Percentiles rank a stretch among this genome's conserved stretches.
These are phyloP conservation scores for Drosophila mimica DNA, from an alignment of 2,888 invertebrate genomes.

Conservation along the genomic window DNA sequence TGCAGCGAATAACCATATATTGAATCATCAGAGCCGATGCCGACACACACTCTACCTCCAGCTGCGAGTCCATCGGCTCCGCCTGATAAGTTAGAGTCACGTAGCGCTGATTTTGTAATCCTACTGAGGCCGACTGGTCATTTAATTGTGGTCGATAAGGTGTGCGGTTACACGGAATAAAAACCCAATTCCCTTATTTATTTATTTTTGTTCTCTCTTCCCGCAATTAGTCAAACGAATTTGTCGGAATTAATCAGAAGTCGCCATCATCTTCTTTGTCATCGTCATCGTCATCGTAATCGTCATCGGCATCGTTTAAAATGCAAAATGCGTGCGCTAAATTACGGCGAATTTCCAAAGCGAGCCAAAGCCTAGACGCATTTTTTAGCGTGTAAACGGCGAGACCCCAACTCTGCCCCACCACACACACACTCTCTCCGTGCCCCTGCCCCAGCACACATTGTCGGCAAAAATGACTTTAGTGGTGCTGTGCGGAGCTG, in stretches of 20 bases:
- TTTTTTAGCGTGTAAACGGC: conserved; percentile 70
- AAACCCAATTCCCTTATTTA: conserved; percentile 57
- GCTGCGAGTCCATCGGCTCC: conserved; percentile 16
- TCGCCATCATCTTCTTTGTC: conserved; percentile 38
- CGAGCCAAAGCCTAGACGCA: conserved; percentile 68
- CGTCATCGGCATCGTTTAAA: conserved; percentile 62
- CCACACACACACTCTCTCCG: not conserved
- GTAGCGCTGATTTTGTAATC: conserved; percentile 70
- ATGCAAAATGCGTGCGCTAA: conserved; percentile 84
- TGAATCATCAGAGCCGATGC: conserved; percentile 72
- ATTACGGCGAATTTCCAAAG: conserved; percentile 81
- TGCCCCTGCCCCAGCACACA: not conserved
- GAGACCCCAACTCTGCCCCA: not conserved
- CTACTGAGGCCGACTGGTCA: conserved; percentile 45
- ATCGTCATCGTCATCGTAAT: not conserved
- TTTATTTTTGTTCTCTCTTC: not conserved
- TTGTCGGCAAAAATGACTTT: conserved; percentile 50
- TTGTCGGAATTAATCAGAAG: conserved; percentile 82
- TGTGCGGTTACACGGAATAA: conserved; percentile 70
- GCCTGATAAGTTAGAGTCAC: conserved; percentile 72
- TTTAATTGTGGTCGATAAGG: conserved; percentile 79
- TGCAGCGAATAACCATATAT: conserved; percentile 67
- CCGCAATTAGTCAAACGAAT: conserved; percentile 83
- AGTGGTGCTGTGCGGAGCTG: conserved; percentile 13
- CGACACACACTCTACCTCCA: conserved; percentile 29